Percentiles rank a stretch among this genome's conserved stretches.
Conservation (phyloP, 2,888 invertebrate species). For the Lampropteryx suffumata region DNA sequence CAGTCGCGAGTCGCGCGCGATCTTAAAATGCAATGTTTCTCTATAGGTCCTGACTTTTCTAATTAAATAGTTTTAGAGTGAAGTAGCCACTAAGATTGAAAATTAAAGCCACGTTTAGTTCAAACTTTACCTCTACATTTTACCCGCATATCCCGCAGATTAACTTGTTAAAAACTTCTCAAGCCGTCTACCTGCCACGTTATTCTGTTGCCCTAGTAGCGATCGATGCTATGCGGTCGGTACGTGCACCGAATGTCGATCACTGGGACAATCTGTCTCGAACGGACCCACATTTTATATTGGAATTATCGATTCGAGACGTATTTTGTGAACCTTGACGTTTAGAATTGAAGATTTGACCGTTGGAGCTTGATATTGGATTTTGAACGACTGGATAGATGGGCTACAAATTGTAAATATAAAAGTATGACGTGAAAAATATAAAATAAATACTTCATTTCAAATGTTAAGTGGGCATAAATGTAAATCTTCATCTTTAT, state of each 20-base stretch:
- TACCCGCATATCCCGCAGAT: slow-evolving; percentile 8
- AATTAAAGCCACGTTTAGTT: neutral
- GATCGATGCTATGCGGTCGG: slow-evolving; percentile 31
- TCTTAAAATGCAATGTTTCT: slow-evolving; percentile 16
- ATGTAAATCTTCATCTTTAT: no score
- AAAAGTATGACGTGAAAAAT: neutral
- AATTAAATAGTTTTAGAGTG: no score
- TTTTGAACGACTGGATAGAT: neutral
- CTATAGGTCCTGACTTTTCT: slow-evolving; percentile 12
- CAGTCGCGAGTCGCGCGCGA: slow-evolving; percentile 18
- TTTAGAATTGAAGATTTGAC: slow-evolving; percentile 19
- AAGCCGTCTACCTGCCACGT: slow-evolving; percentile 16
- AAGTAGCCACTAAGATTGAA: neutral
- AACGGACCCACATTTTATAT: slow-evolving; percentile 21
- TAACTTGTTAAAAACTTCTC: slow-evolving; percentile 10
- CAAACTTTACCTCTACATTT: slow-evolving; percentile 5
- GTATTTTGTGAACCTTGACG: slow-evolving; percentile 19
- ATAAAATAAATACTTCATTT: no score
- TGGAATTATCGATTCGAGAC: slow-evolving; percentile 21
- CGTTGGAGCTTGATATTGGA: slow-evolving; percentile 17
- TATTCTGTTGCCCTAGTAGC: slow-evolving; percentile 21
- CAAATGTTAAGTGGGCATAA: no score
- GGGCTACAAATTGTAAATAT: neutral
- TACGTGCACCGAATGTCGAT: slow-evolving; percentile 31
- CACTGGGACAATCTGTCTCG: slow-evolving; percentile 25